Evolutionary conservation across 2,113 vertebrate species (phyloP).

Genomic region (Patagioenas fasciata): DNA sequence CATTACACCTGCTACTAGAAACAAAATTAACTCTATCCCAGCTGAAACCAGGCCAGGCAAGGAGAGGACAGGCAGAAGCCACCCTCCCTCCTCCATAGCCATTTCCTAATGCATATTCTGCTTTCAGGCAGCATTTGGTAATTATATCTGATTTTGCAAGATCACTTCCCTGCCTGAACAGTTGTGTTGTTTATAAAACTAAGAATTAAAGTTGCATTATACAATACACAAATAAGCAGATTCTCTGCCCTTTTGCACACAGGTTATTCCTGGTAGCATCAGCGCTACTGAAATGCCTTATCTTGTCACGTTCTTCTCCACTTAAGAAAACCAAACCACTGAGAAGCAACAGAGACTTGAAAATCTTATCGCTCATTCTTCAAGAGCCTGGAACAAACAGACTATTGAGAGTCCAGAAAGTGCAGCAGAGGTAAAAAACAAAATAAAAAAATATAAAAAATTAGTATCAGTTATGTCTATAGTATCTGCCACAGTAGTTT

Average conservation of each 20-base stretch:
- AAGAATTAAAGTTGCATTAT: not conserved
- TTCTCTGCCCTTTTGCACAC: not conserved
- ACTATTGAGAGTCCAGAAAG: not conserved
- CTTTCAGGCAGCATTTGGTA: not conserved
- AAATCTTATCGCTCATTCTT: not conserved
- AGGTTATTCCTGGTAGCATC: not conserved
- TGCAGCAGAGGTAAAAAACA: not conserved
- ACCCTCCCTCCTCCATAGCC: not conserved
- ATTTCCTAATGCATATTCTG: not conserved
- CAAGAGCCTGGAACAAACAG: not conserved
- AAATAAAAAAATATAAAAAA: too few species aligned
- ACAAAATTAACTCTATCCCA: too few species aligned
- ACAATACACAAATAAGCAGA: not conserved
- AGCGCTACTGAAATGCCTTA: not conserved
- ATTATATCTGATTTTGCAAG: not conserved
- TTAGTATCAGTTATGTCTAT: not conserved
- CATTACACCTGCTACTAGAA: too few species aligned
- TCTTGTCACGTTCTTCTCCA: not conserved
- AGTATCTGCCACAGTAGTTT: not conserved
- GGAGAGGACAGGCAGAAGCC: not conserved
- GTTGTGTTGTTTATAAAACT: not conserved
- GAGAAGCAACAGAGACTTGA: not conserved
- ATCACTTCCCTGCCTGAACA: not conserved
- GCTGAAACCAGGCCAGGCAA: not conserved
- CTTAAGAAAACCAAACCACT: not conserved